Conservation (phyloP, 2,888 invertebrate species). For the Polyommatus icarus region DNA sequence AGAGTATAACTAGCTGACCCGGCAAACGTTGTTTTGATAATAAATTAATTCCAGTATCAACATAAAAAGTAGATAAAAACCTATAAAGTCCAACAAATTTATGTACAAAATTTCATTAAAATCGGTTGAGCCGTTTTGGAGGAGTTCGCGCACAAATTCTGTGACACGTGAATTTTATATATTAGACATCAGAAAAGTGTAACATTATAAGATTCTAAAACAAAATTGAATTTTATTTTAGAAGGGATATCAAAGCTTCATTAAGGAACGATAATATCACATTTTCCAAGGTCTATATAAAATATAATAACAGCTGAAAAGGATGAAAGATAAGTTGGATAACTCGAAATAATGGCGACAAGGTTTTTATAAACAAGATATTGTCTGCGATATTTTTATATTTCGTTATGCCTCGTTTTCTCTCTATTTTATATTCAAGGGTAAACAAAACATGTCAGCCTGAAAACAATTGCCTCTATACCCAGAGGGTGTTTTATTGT, state of each 20-base stretch:
- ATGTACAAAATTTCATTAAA: too few species aligned
- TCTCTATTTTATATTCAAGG: background rate
- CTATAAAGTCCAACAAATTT: too few species aligned
- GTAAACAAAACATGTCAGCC: background rate
- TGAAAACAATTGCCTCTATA: background rate
- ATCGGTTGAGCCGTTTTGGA: too few species aligned
- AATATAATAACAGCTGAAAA: background rate
- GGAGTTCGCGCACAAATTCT: too few species aligned
- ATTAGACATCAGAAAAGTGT: too few species aligned
- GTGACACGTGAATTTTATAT: too few species aligned
- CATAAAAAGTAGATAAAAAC: too few species aligned
- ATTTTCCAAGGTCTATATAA: background rate
- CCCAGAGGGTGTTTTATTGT: background rate
- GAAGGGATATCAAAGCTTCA: background rate
- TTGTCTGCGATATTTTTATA: background rate
- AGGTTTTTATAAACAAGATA: background rate
- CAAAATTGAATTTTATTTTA: background rate
- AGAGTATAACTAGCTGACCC: background rate
- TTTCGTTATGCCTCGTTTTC: background rate
- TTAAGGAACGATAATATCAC: background rate
- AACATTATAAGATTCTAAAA: background rate
- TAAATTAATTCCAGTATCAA: too few species aligned
- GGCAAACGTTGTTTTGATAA: too few species aligned
- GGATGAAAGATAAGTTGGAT: background rate
- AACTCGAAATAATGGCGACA: conserved; percentile 1